Evolutionary conservation across 2,797 vertebrate genomes (phyloP).

Genomic region (Melanogrammus aeglefinus): DNA sequence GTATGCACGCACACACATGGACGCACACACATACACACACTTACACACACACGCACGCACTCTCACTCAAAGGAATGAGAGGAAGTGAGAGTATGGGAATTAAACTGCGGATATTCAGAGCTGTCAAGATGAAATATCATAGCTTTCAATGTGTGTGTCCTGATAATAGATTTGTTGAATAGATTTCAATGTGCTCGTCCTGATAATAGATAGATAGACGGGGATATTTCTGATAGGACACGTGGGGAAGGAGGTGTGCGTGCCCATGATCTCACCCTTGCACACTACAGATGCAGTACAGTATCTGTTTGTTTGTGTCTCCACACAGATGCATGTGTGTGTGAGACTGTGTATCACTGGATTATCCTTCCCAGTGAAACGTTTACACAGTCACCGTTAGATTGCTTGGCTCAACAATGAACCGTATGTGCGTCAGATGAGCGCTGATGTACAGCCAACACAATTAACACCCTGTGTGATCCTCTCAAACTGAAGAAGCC

Average conservation of each 20-base stretch:
- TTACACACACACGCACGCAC: constrained; percentile 12
- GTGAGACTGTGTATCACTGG: constrained; percentile 17
- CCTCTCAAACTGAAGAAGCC: neutral
- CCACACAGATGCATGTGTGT: constrained; percentile 21
- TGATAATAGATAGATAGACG: neutral
- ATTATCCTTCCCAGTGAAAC: constrained; percentile 30
- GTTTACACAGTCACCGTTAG: constrained; percentile 38
- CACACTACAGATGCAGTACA: constrained; percentile 2
- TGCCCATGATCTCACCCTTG: neutral
- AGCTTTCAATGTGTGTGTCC: too few species aligned
- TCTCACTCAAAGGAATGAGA: neutral
- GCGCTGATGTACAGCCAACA: neutral
- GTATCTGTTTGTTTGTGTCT: constrained; percentile 25
- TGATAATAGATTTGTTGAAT: too few species aligned
- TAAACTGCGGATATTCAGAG: neutral
- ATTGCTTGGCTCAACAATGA: neutral
- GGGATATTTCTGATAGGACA: constrained; percentile 25
- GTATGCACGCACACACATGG: constrained; percentile 20
- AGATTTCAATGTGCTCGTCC: too few species aligned
- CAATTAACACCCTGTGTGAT: neutral
- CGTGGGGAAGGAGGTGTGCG: constrained; percentile 9
- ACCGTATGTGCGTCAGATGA: neutral
- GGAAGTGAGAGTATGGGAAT: constrained; percentile 3
- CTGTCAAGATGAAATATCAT: neutral
- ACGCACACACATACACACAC: neutral